Evolutionary conservation across 2,888 invertebrate species (phyloP), one percentile per base, ranked within the genome.

Genomic region (Calliopum simillimum): DNA sequence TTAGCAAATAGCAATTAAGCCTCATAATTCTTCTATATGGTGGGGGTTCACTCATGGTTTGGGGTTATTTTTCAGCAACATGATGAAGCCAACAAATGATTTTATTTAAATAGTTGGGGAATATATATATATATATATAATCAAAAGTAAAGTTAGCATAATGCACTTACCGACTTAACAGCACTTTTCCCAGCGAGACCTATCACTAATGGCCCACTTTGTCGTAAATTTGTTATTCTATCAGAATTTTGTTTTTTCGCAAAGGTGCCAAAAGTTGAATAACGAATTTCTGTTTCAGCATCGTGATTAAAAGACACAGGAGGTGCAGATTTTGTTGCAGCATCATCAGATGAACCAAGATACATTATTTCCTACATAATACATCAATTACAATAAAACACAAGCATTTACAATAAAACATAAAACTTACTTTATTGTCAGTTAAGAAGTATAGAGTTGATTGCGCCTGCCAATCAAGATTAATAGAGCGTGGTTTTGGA

Each of bases 391-490:
- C n/a, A n/a, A n/a, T 33, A 6, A 56, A 64, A 61, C 55, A 21
- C 43, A 25, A 65, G 44, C 0, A 47, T 58, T 51, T n/a, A 6
- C 5, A 21, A 49, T 64, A 14, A 13, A 4, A 25, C 2, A 13
- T 33, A 16, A 47, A 33, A 79, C 82, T 78, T 82, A 90, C 91
- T 84, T 90, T 90, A 74, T 89, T 86, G 1, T 88, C 86, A 77
- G 89, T 89, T 62, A 92, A 86, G 78, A 91, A 90, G 79, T 88
- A 90, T 13, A 92, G 84, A 71, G 89, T 89, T 0, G 91, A 90
- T 70, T 88, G 87, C 72, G 88, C 86, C 79, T 90, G 89, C 92
- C 92, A 92, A 69, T 87, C 84, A 62, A 87, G 79, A 71, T 85
- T 83, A 12, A 88, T 84, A 44, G 86, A 87, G 46, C 85, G 82